Percentiles rank a stretch among this genome's conserved stretches.
These are phyloP conservation scores for Sialis fuliginosa DNA, from an alignment of 2,888 invertebrate species.

Conservation along the genomic window DNA sequence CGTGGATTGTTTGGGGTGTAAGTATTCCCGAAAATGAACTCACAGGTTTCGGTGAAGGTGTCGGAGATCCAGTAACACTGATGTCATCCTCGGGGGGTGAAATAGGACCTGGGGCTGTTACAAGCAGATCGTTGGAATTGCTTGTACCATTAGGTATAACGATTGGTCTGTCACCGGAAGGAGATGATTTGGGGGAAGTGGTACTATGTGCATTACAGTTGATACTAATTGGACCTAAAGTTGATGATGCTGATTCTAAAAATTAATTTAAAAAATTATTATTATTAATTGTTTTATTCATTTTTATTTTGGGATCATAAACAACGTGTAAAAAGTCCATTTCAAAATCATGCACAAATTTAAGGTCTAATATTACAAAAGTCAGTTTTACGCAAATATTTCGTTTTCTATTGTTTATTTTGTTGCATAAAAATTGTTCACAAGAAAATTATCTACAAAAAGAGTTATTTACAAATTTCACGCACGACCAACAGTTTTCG, in stretches of 20 bases:
- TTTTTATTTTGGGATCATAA: too few relatives aligned
- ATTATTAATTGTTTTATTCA: too few relatives aligned
- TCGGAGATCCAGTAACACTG: constrained; percentile 45
- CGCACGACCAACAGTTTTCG: too few relatives aligned
- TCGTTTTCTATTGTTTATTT: too few relatives aligned
- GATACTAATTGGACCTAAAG: constrained; percentile 25
- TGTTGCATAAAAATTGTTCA: too few relatives aligned
- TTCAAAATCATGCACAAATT: too few relatives aligned
- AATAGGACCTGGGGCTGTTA: constrained; percentile 29
- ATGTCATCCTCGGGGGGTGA: constrained; percentile 38
- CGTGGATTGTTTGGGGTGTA: constrained; percentile 21
- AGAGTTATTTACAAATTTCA: too few relatives aligned
- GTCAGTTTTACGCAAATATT: too few relatives aligned
- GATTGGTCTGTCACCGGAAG: constrained; percentile 17
- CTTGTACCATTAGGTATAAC: constrained; percentile 6
- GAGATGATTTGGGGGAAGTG: constrained; percentile 49
- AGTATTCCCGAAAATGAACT: constrained; percentile 20
- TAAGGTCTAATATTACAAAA: too few relatives aligned
- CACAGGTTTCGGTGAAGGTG: constrained; percentile 31
- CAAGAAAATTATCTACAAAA: too few relatives aligned
- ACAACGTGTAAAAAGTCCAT: too few relatives aligned
- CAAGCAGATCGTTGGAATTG: constrained; percentile 19
- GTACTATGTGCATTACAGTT: constrained; percentile 45
- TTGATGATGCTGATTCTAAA: constrained; percentile 23
- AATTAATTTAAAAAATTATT: neutral